Base-by-base conservation (phyloP, 2,797 vertebrate genomes). In the Champsocephalus esox region DNA sequence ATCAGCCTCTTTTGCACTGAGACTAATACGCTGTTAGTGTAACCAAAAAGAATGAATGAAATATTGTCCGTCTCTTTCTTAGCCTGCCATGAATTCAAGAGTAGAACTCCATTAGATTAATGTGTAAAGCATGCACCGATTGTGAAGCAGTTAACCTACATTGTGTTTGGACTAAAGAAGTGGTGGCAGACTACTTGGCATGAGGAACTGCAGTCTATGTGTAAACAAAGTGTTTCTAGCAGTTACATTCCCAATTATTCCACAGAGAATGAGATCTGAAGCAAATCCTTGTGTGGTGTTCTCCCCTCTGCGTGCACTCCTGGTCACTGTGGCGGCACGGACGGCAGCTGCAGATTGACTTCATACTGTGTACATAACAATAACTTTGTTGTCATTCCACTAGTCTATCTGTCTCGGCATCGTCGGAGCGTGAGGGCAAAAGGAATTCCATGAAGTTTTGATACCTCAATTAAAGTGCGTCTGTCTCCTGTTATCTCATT, bases 351-450 rank as follows among this genome's bases (percentile, higher is more conserved):
- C 88, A 75, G 90, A 92, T 92, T 60, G 86, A 90, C 92, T 89
- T 83, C 75, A 70, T 66, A 78, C 85, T 93, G 93, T 93, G 87
- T 93, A 92, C 92, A 93, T 75, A 94, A 93, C 91, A 94, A 90
- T 89, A 91, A 87, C 86, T 90, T 89, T 92, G 92, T 94, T 94
- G 92, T 93, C 93, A 94, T 93, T 93, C 92, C 90, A 89, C 60
- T 80, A 70, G 91, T 81, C 85, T 91, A 92, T 93, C 92, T 86
- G 89, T 87, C 88, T 92, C 70, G 72, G 87, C 86, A 89, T 91
- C 90, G 63, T 52, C 44, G 61, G 79, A 76, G 89, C 82, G 74
- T 82, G 87, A 87, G 88, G 91, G 92, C 79, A 81, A 56, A 82
- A 89, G 90, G 90, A 92, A 94, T 93, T 86, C 89, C 85, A 57